Base-by-base conservation (phyloP, 2,113 vertebrate genomes). In the Girardinichthys multiradiatus region DNA sequence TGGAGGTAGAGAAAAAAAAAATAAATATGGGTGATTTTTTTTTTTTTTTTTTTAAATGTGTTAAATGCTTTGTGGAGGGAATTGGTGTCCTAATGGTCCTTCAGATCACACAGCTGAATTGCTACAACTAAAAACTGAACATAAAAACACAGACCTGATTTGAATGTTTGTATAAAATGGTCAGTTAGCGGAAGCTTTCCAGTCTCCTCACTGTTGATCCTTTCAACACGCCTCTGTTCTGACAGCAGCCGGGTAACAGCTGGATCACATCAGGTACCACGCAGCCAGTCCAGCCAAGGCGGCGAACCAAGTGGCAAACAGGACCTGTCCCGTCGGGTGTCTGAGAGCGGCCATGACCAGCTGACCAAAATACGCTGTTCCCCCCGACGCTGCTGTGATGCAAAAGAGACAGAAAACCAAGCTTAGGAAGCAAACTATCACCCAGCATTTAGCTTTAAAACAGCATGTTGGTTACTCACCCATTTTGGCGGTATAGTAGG, bases 191-290 rank as follows among this genome's bases (percentile, higher is more conserved):
- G 58, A 69, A 64, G 21, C 24, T n/a, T 73, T 68, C 35, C 29
- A 15, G 51, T 64, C 37, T 67, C 48, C 70, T 76, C 68, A 66
- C 62, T 57, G 26, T 71, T 37, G 61, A 57, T 67, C 37, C 29
- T 57, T 63, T 37, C 8, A 13, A 19, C 1, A 19, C 7, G 77
- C 24, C 31, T 51, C 45, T 17, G 68, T 26, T 15, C 77, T 70
- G 27, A 67, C 48, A 67, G 77, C 77, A 74, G 84, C 63, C 62
- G 15, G 3, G 54, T 6, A 31, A 70, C 2, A 27, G 51, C 24
- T 2, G 70, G 72, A 35, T 98, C 94, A 99, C 95, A 98, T 94
- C 73, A 96, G 48, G 87, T 97, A 99, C 97, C 97, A 98, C 0
- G 95, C 96, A 19, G 90, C 90, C 31, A 96, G 77, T 81, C 96